phyloP scores from a whole-genome alignment of 2,888 invertebrate genomes.

The Aporophyla lueneburgensis region DNA sequence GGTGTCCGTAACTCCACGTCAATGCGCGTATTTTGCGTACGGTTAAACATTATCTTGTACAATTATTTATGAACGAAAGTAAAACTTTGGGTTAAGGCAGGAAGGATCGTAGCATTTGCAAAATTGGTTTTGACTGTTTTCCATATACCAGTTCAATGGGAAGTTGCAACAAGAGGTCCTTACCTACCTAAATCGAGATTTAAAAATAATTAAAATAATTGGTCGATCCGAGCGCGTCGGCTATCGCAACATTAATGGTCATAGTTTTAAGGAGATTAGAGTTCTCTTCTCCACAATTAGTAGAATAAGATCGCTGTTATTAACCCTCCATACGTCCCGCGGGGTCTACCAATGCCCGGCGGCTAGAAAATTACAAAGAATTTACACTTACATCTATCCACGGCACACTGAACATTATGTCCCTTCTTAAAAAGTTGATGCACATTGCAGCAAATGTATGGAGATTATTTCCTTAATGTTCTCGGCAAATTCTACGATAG shows the following conservation, averaged over 20 bases:
- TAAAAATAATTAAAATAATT: neutral
- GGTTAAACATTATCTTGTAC: neutral
- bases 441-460: too few relatives aligned
- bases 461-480: too few relatives aligned
- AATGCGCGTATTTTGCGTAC: too few relatives aligned
- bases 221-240: neutral
- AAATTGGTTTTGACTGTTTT: neutral
- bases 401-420: too few relatives aligned
- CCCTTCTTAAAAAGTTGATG: too few relatives aligned
- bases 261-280: neutral
- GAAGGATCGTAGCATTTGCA: neutral
- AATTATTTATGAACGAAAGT: neutral
- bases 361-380: too few relatives aligned
- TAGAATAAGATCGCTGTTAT: neutral
- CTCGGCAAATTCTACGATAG: too few relatives aligned
- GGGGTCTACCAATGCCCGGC: too few relatives aligned
- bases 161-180: neutral
- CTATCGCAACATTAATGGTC: neutral
- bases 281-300: neutral
- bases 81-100: neutral
- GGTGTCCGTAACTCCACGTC: too few relatives aligned
- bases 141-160: neutral
- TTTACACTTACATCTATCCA: too few relatives aligned
- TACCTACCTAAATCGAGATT: neutral
- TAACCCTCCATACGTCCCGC: too few relatives aligned